Evolutionary conservation across 2,797 vertebrate genomes (phyloP), one percentile per base, ranked within the genome.

Genomic region (Falco peregrinus): DNA sequence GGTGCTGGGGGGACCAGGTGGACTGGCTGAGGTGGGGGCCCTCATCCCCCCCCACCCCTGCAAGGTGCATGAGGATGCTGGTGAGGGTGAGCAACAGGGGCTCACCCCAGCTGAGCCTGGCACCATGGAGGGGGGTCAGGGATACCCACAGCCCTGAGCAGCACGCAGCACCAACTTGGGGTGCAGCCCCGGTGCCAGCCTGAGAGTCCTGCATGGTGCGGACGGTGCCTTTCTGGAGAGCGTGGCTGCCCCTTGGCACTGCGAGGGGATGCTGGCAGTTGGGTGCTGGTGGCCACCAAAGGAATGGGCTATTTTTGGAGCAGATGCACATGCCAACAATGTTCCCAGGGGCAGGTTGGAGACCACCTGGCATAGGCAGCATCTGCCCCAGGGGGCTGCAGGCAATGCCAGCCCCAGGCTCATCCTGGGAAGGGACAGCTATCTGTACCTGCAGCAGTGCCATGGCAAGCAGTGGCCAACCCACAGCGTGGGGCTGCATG

Each of bases 381-480:
- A 16, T 43, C 41, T 43, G 15, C 41, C 37, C 26, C 57, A 31
- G 25, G 25, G 54, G 9, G 43, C 24, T 57, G 53, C 17, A 7
- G 25, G 43, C 12, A 28, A 7, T 10, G 47, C 45, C 43, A 50
- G 54, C 57, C 74, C 56, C 59, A 33, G 6, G 8, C 28, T 51
- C 26, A 7, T 33, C 57, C 43, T 0, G 5, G 21, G 26, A 53
- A 45, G 50, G 13, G 24, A 29, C n/a, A 54, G 39, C 56, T 16
- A 37, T 53, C 56, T 2, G 10, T 53, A 37, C 51, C 33, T 45
- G 59, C 84, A 35, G 8, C 9, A 7, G 54, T 31, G 29, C 31
- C 22, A 0, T 1, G 65, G 4, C 1, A 7, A 20, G 3, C 5
- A 1, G n/a, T 25, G 50, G 48, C 45, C 48, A 17, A 21, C 78